These are phyloP conservation scores for Campoletis sonorensis DNA, from an alignment of 1,140 invertebrate species.

Conservation along the genomic window DNA sequence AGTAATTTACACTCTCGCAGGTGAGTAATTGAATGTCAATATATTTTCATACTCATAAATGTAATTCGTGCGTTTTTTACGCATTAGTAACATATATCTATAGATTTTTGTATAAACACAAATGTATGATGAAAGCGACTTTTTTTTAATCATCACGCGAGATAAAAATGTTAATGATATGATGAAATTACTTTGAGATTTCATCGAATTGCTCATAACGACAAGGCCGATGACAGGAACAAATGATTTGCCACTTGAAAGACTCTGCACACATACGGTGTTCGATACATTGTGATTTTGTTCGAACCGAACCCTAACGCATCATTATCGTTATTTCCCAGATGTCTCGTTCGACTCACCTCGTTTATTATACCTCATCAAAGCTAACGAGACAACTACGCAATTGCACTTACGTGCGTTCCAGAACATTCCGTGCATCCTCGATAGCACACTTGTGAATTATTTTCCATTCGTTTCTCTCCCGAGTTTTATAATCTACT, in stretches of 20 bases:
- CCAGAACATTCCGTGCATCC: not conserved
- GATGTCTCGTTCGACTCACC: constrained; percentile 2
- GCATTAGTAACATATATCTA: not conserved
- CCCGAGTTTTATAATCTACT: too few relatives aligned
- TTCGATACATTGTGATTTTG: not conserved
- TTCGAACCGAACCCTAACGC: not conserved
- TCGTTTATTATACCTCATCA: constrained; percentile 22
- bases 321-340: not conserved
- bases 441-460: not conserved
- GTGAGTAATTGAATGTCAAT: too few relatives aligned
- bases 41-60: too few relatives aligned
- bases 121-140: not conserved
- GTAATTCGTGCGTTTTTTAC: too few relatives aligned
- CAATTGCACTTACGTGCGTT: constrained; percentile 9
- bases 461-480: too few relatives aligned
- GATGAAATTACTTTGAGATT: constrained; percentile 13
- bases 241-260: too few relatives aligned
- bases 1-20: too few relatives aligned
- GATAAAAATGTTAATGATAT: not conserved
- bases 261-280: not conserved
- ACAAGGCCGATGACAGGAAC: not conserved
- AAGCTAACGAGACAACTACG: constrained; percentile 21
- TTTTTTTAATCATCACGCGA: not conserved
- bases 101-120: not conserved
- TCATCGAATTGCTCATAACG: not conserved